These are phyloP conservation scores for Monomorium pharaonis DNA, from an alignment of 1,140 invertebrate species.

Conservation along the genomic window DNA sequence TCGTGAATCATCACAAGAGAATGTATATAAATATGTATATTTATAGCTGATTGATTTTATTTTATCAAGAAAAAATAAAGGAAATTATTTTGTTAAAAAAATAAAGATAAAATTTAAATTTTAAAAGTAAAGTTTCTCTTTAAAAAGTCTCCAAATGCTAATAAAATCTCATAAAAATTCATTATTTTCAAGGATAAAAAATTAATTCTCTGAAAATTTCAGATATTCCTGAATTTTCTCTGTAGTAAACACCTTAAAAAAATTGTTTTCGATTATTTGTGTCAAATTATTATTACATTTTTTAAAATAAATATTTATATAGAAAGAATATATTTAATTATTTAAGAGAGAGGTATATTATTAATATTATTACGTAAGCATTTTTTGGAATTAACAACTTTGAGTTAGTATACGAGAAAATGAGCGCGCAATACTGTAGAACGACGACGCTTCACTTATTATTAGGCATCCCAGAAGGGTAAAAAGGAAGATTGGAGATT, in stretches of 20 bases:
- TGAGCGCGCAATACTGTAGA: neutral
- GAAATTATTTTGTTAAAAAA: no score
- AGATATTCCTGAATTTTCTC: no score
- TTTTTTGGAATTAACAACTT: neutral
- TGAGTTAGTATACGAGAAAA: neutral
- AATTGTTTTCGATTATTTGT: neutral
- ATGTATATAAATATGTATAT: no score
- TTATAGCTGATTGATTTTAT: no score
- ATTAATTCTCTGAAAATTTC: no score
- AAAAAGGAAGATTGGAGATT: slow-evolving; percentile 42
- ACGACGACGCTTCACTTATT: slow-evolving; percentile 62
- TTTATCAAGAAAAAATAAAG: no score
- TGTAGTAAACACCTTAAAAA: neutral
- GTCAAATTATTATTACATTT: slow-evolving; percentile 1
- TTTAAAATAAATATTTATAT: neutral
- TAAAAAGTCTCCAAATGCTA: no score
- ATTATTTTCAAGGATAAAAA: no score
- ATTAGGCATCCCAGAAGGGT: slow-evolving; percentile 47
- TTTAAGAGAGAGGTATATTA: neutral
- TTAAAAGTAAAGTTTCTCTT: no score
- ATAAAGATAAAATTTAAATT: no score
- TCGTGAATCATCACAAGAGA: no score
- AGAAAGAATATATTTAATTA: neutral
- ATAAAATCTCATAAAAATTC: no score
- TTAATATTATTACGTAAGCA: neutral